Conservation (phyloP, 1,140 invertebrate species). For the Mylabris phalerata region DNA sequence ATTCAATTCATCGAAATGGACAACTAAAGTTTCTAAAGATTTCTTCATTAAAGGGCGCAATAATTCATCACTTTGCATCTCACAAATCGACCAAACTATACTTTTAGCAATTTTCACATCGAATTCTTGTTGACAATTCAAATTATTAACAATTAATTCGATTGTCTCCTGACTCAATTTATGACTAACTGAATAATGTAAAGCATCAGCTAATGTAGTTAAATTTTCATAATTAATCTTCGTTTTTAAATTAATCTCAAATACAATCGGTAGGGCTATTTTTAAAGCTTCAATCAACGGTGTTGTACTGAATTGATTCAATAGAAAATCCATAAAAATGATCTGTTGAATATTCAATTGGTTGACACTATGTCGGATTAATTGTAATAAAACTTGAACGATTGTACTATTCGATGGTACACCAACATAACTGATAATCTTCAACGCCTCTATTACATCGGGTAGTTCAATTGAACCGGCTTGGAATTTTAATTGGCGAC, state of each 20-base stretch:
- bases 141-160: constrained; percentile 43
- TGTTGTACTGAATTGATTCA: constrained; percentile 43
- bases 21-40: constrained; percentile 42
- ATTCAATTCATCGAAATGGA: constrained; percentile 41
- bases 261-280: constrained; percentile 54
- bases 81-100: constrained; percentile 47
- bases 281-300: constrained; percentile 53
- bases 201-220: constrained; percentile 44
- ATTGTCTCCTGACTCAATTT: constrained; percentile 45
- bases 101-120: constrained; percentile 43
- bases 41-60: constrained; percentile 44
- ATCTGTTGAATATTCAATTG: constrained; percentile 52
- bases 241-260: constrained; percentile 50
- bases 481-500: constrained; percentile 46
- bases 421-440: constrained; percentile 49
- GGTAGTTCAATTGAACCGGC: constrained; percentile 45
- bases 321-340: constrained; percentile 52
- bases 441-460: constrained; percentile 50
- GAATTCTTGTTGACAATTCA: constrained; percentile 42
- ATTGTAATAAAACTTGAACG: constrained; percentile 53
- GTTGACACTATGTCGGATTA: constrained; percentile 54
- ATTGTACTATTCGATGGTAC: constrained; percentile 50
- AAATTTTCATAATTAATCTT: constrained; percentile 50
- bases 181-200: constrained; percentile 46
- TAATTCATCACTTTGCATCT: constrained; percentile 39